Percentiles rank a stretch among this genome's conserved stretches.
phyloP scores from a whole-genome alignment of 2,797 vertebrate species.

The Amphiprion clarkii region DNA sequence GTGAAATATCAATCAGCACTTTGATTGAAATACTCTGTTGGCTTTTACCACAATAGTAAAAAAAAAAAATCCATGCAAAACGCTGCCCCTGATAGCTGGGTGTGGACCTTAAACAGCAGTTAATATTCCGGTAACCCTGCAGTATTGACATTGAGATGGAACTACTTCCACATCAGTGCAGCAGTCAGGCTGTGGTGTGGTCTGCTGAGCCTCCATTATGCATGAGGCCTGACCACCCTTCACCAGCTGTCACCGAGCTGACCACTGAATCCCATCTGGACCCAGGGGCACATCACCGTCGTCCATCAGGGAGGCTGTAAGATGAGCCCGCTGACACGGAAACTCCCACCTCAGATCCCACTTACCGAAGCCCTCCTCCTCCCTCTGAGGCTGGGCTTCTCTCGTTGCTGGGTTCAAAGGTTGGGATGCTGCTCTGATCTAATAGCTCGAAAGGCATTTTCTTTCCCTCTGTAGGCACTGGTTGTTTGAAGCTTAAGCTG shows the following conservation, averaged over 20 bases:
- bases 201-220: conserved; percentile 80
- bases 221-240: conserved; percentile 84
- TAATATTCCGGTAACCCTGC: conserved; percentile 65
- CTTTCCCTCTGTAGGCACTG: conserved; percentile 26
- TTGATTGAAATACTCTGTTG: neutral
- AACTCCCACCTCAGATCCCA: conserved; percentile 74
- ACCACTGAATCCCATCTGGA: conserved; percentile 84
- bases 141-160: conserved; percentile 71
- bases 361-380: conserved; percentile 57
- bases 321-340: conserved; percentile 82
- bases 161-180: conserved; percentile 73
- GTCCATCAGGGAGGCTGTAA: conserved; percentile 82
- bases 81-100: neutral
- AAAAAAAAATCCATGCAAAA: conserved; percentile 3
- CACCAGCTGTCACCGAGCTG: conserved; percentile 85
- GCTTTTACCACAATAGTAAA: neutral
- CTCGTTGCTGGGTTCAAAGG: conserved; percentile 68
- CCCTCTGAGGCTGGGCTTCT: conserved; percentile 50
- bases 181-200: conserved; percentile 70
- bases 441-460: conserved; percentile 52
- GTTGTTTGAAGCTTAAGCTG: conserved; percentile 42
- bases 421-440: conserved; percentile 63
- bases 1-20: neutral
- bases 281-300: conserved; percentile 72
- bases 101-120: conserved; percentile 36